A percentile compares a stretch with the other conserved stretches of the same genome.
Evolutionary conservation across 2,113 vertebrate genomes (phyloP).

Genomic region (Paracanthobrama guichenoti): DNA sequence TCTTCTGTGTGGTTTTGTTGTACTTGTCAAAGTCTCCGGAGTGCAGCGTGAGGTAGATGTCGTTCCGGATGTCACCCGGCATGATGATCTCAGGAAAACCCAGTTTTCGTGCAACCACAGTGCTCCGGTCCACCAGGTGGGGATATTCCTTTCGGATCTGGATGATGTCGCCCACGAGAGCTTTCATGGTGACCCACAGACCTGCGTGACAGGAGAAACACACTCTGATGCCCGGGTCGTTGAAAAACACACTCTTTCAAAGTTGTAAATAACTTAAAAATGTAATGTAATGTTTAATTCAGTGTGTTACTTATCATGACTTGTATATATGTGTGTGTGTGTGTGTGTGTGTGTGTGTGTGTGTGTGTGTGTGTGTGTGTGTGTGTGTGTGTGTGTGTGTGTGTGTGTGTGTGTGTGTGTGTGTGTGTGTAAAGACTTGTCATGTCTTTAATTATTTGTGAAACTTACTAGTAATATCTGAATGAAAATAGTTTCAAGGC

Average conservation of each 20-base stretch:
- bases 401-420: too few species aligned
- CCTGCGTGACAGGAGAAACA: constrained; percentile 69
- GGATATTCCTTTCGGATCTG: constrained; percentile 96
- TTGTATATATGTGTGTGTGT: too few species aligned
- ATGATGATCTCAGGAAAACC: constrained; percentile 99
- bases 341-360: too few species aligned
- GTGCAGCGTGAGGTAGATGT: constrained; percentile 93
- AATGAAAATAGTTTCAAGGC: too few species aligned
- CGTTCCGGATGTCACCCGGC: constrained; percentile 97
- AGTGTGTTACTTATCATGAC: too few species aligned
- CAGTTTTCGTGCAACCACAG: constrained; percentile 91
- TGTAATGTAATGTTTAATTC: too few species aligned
- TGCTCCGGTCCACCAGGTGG: constrained; percentile 95
- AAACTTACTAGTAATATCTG: too few species aligned
- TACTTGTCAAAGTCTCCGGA: constrained; percentile 96
- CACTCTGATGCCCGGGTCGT: too few species aligned
- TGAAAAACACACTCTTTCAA: neutral
- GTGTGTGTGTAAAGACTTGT: too few species aligned
- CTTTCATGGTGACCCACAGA: constrained; percentile 97
- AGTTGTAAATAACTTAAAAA: neutral
- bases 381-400: too few species aligned
- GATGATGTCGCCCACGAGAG: constrained; percentile 89
- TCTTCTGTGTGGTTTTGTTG: constrained; percentile 97
- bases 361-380: too few species aligned
- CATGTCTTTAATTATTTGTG: too few species aligned